Percentiles rank a stretch among this genome's conserved stretches.
These are phyloP conservation scores for Zapus hudsonius DNA, from an alignment of 2,113 vertebrate genomes.

Conservation along the genomic window DNA sequence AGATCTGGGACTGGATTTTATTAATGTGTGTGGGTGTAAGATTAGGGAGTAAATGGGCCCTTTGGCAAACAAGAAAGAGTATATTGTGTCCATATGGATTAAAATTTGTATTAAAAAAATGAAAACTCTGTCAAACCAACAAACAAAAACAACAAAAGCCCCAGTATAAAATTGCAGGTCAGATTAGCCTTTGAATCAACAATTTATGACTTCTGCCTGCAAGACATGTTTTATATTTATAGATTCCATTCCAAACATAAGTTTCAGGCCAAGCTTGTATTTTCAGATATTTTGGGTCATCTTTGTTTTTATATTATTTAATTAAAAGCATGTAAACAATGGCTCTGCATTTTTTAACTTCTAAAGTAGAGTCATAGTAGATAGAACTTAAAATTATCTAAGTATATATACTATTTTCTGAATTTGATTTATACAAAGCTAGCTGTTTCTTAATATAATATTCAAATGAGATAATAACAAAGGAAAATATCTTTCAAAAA, in stretches of 20 bases:
- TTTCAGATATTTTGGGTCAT: not conserved
- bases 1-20: conserved; percentile 30
- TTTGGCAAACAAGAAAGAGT: conserved; percentile 38
- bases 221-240: conserved; percentile 24
- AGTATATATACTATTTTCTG: not conserved
- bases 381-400: not conserved
- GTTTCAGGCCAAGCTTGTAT: not conserved
- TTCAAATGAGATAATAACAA: not conserved
- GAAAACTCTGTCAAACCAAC: not conserved
- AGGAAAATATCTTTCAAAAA: conserved; percentile 27
- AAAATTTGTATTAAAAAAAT: conserved; percentile 21
- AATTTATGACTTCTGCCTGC: conserved; percentile 10
- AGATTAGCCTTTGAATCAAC: conserved; percentile 8
- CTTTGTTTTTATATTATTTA: not conserved
- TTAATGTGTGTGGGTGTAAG: conserved; percentile 23
- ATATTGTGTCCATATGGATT: not conserved
- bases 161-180: conserved; percentile 1
- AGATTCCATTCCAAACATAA: conserved; percentile 21
- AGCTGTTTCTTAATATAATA: not conserved
- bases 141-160: conserved; percentile 19
- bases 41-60: not conserved
- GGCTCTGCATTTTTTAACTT: not conserved
- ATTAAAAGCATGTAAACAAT: not conserved
- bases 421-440: not conserved
- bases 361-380: not conserved